phyloP scores from a whole-genome alignment of 2,797 vertebrate species.

The Buphagus erythrorhynchus region DNA sequence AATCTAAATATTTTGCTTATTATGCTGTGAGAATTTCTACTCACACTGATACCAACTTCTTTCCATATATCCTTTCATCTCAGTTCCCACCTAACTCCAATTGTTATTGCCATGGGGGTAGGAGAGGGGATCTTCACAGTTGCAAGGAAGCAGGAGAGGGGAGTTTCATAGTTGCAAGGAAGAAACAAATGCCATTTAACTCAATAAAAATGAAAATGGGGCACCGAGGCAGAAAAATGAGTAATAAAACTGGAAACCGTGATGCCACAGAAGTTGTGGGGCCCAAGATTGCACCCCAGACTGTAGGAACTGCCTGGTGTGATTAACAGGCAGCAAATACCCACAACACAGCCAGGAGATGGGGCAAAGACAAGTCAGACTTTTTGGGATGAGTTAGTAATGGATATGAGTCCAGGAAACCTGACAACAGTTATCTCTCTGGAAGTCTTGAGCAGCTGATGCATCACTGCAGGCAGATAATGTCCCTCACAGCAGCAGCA shows the following conservation, averaged over 20 bases:
- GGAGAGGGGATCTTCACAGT: background rate
- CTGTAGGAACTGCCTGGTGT: background rate
- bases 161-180: background rate
- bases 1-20: background rate
- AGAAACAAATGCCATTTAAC: background rate
- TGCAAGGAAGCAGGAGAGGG: background rate
- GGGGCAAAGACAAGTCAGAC: background rate
- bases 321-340: background rate
- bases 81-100: background rate
- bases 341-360: background rate
- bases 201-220: background rate
- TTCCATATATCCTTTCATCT: background rate
- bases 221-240: background rate
- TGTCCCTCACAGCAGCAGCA: background rate
- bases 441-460: background rate
- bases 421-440: background rate
- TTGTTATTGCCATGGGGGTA: background rate
- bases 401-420: background rate
- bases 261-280: rapidly evolving
- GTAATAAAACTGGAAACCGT: background rate
- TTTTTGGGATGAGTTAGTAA: background rate
- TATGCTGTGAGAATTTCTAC: background rate
- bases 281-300: rapidly evolving
- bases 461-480: background rate
- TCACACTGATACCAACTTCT: rapidly evolving